phyloP scores from a whole-genome alignment of 2,888 invertebrate genomes.

The Gymnocheta viridis region DNA sequence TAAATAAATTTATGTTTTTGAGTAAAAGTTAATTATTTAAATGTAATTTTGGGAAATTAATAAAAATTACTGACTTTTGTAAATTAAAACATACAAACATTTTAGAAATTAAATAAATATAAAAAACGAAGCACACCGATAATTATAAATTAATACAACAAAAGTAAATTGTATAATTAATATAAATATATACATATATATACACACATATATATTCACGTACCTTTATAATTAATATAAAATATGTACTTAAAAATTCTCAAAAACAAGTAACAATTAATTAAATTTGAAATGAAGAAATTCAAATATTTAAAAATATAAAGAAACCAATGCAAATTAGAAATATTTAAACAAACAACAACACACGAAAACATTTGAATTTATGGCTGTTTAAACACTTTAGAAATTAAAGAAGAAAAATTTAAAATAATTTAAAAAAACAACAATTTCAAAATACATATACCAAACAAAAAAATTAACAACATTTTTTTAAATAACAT shows the following conservation, averaged over 20 bases:
- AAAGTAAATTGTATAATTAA: conserved; percentile 43
- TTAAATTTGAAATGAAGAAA: conserved; percentile 56
- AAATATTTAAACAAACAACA: conserved; percentile 40
- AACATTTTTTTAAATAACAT: conserved; percentile 47
- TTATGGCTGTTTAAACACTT: conserved; percentile 78
- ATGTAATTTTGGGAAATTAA: conserved; percentile 26
- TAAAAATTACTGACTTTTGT: conserved; percentile 35
- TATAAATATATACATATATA: conserved; percentile 71
- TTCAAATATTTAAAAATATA: conserved; percentile 25
- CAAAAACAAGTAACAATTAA: conserved; percentile 34
- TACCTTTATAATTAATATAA: conserved; percentile 69
- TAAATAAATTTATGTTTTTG: conserved; percentile 27
- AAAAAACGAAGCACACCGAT: conserved; percentile 70
- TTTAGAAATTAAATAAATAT: conserved; percentile 33
- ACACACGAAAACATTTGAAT: conserved; percentile 77
- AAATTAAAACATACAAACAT: conserved; percentile 10
- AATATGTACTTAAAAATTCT: conserved; percentile 38
- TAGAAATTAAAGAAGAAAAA: conserved; percentile 70
- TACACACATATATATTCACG: conserved; percentile 72
- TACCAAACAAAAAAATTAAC: conserved; percentile 44
- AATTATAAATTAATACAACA: conserved; percentile 62
- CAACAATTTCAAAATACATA: conserved; percentile 48
- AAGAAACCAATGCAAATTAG: conserved; percentile 46
- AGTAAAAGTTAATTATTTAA: conserved; percentile 12
- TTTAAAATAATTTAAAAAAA: conserved; percentile 52